Evolutionary conservation across 2,113 vertebrate species (phyloP).

Genomic region (Neomonachus schauinslandi): DNA sequence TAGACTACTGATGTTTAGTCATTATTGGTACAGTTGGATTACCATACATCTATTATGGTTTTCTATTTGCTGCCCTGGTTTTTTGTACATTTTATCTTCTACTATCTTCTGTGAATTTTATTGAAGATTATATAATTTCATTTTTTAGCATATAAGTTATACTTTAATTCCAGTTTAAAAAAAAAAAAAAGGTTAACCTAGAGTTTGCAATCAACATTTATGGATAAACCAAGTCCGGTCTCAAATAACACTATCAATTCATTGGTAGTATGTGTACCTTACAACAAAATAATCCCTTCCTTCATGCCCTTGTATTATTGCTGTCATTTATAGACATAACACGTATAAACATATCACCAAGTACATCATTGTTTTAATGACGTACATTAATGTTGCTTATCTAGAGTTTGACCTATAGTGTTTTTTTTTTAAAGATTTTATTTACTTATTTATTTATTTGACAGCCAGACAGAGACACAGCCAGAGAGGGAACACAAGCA

Average conservation of each 20-base stretch:
- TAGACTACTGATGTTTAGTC: not conserved
- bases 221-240: not conserved
- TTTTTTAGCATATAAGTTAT: not conserved
- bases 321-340: not conserved
- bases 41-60: not conserved
- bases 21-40: not conserved
- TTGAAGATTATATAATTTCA: not conserved
- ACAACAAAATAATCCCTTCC: not conserved
- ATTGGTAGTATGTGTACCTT: not conserved
- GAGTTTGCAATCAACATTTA: not conserved
- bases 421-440: not conserved
- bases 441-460: no score
- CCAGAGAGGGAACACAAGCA: no score
- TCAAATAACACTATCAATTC: not conserved
- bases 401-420: not conserved
- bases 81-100: not conserved
- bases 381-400: not conserved
- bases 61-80: not conserved
- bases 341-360: not conserved
- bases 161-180: not conserved
- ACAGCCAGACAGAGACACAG: no score
- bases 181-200: not conserved
- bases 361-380: not conserved
- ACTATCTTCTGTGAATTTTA: not conserved
- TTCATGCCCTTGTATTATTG: not conserved